A percentile compares a stretch with the other conserved stretches of the same genome.
These are phyloP conservation scores for Drosophila subquinaria DNA, from an alignment of 2,888 invertebrate genomes.

Conservation along the genomic window DNA sequence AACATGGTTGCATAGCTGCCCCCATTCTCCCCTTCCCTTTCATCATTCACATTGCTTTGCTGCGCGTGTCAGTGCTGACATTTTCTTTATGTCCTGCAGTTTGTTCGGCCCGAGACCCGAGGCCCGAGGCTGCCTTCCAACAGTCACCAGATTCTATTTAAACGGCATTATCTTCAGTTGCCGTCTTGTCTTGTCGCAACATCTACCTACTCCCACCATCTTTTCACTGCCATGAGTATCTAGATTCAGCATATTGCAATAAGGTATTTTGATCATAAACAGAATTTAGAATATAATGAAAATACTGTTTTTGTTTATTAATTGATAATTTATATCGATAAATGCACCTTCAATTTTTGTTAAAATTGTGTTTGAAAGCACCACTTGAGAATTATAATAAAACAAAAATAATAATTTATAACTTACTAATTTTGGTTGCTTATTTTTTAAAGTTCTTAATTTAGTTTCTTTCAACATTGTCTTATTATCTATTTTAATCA, in stretches of 20 bases:
- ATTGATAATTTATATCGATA: not conserved
- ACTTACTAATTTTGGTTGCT: not conserved
- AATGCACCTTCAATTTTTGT: not conserved
- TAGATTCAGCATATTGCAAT: constrained; percentile 5
- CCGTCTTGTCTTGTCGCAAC: constrained; percentile 54
- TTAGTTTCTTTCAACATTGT: not conserved
- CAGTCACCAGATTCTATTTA: constrained; percentile 73
- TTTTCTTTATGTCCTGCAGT: constrained; percentile 74
- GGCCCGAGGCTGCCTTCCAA: constrained; percentile 45
- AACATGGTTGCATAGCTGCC: not conserved
- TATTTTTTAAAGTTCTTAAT: not conserved
- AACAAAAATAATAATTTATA: too few species aligned
- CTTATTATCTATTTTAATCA: not conserved
- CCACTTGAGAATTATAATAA: too few species aligned
- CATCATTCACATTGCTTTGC: constrained; percentile 21
- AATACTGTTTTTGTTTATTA: not conserved
- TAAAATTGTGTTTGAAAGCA: too few species aligned
- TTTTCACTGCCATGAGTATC: constrained; percentile 2
- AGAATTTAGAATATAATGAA: not conserved
- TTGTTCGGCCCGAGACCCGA: constrained; percentile 54
- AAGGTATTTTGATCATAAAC: constrained; percentile 15
- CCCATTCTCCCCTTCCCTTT: not conserved
- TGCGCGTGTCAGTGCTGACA: constrained; percentile 61
- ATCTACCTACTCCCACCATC: constrained; percentile 18
- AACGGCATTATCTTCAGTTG: constrained; percentile 74